phyloP scores from a whole-genome alignment of 2,113 vertebrate genomes.

The Psammodynastes pulverulentus region DNA sequence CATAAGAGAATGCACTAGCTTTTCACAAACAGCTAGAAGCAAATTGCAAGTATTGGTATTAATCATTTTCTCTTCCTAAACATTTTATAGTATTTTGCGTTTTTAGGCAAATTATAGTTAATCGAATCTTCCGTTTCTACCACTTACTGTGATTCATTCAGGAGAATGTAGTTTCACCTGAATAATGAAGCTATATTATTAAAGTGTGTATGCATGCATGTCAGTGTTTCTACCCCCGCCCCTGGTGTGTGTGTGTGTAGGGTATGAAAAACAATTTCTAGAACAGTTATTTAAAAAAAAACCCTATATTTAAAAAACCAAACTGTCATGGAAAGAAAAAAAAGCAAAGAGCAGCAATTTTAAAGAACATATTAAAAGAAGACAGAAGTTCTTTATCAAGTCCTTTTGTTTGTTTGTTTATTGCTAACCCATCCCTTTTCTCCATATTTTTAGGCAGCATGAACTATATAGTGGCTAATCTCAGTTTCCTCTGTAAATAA shows the following conservation, averaged over 20 bases:
- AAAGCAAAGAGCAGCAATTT: neutral
- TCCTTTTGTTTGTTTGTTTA: neutral
- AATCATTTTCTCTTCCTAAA: neutral
- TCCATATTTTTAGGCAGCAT: neutral
- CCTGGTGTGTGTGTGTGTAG: neutral
- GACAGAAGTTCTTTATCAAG: neutral
- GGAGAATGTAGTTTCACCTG: neutral
- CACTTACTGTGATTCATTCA: neutral
- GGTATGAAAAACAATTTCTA: neutral
- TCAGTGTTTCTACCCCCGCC: neutral
- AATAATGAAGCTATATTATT: neutral
- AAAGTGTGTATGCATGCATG: neutral
- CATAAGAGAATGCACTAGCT: neutral
- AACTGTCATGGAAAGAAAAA: neutral
- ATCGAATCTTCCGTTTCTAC: neutral
- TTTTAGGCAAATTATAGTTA: neutral
- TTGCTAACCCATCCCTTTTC: neutral
- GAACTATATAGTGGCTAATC: neutral
- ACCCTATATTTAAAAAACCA: neutral
- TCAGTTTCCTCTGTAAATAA: neutral
- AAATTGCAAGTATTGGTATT: neutral
- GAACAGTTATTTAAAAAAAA: neutral
- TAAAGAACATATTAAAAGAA: neutral
- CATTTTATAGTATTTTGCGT: neutral
- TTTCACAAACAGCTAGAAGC: neutral